Evolutionary conservation across 2,888 invertebrate species (phyloP).

Genomic region (Lochmaea capreae): DNA sequence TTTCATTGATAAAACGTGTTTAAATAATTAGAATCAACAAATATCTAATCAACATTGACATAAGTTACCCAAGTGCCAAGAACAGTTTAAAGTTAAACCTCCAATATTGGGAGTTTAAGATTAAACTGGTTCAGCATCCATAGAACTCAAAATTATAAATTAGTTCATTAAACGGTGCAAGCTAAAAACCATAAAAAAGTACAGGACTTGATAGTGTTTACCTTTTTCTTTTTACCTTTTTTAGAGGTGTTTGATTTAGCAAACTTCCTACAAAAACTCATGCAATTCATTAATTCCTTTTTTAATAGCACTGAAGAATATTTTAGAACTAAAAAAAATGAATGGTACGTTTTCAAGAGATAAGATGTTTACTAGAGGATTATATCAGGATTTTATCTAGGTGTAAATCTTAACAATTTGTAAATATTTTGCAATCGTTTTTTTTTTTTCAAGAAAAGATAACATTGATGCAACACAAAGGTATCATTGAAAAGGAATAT

Average conservation of each 20-base stretch:
- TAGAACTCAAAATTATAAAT: no score
- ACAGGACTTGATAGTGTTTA: not conserved
- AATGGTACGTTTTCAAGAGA: conserved; percentile 3
- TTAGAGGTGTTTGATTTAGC: conserved; percentile 15
- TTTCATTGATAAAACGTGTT: no score
- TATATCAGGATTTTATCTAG: conserved; percentile 12
- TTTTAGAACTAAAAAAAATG: not conserved
- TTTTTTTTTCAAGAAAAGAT: not conserved
- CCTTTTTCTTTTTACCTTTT: conserved; percentile 12
- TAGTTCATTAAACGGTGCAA: no score
- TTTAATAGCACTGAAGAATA: not conserved
- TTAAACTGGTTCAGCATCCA: no score
- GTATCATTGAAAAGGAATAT: not conserved
- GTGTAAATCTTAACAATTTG: conserved; percentile 2
- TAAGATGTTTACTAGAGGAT: conserved; percentile 18
- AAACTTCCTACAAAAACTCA: conserved; percentile 29
- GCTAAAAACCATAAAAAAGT: no score
- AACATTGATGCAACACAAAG: not conserved
- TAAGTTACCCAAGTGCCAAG: no score
- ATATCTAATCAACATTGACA: no score
- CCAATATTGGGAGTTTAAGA: no score
- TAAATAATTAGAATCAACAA: no score
- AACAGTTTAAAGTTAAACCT: no score
- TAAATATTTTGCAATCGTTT: conserved; percentile 7
- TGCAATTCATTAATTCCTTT: conserved; percentile 27